Evolutionary conservation across 2,113 vertebrate genomes (phyloP).

Genomic region (Acrocephalus arundinaceus): DNA sequence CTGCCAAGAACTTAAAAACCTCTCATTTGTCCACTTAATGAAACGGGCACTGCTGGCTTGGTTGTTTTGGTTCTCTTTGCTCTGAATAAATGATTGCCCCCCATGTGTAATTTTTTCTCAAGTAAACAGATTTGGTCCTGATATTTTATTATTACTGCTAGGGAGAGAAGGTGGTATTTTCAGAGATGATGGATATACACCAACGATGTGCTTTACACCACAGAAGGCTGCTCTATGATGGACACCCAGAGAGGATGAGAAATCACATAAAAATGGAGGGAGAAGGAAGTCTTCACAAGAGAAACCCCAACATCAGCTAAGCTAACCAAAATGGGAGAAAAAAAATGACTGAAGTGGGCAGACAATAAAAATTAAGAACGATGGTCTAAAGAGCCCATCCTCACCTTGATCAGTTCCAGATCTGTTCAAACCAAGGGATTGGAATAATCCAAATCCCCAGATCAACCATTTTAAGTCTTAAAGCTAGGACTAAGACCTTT

Average conservation of each 20-base stretch:
- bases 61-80: not conserved
- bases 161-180: not conserved
- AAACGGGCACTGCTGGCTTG: not conserved
- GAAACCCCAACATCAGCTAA: not conserved
- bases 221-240: not conserved
- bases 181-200: not conserved
- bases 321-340: not conserved
- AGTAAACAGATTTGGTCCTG: not conserved
- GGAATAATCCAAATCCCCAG: not conserved
- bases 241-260: not conserved
- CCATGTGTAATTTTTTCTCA: not conserved
- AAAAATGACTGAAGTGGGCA: not conserved
- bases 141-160: not conserved
- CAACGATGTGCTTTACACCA: not conserved
- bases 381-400: not conserved
- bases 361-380: fast-evolving
- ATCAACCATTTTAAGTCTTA: not conserved
- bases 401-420: not conserved
- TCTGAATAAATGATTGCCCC: not conserved
- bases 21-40: not conserved
- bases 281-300: not conserved
- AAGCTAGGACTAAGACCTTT: not conserved
- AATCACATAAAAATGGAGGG: not conserved
- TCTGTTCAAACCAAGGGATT: not conserved
- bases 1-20: not conserved